These are phyloP conservation scores for Progne subis DNA, from an alignment of 2,113 vertebrate genomes.

Conservation along the genomic window DNA sequence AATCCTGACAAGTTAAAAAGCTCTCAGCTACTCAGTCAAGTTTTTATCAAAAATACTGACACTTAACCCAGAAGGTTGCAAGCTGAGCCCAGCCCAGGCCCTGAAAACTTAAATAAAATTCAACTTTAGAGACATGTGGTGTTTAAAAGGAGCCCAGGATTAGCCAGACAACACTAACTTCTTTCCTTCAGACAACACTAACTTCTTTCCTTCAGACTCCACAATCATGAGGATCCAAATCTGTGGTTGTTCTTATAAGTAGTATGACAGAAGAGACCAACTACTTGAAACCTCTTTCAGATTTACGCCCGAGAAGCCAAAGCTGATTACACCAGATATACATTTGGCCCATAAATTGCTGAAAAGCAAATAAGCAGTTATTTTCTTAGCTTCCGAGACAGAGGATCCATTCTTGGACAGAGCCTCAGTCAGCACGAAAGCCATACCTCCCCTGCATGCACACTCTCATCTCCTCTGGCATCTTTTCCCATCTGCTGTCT, in stretches of 20 bases:
- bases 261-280: neutral
- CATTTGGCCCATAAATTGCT: neutral
- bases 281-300: neutral
- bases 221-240: neutral
- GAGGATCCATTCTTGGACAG: neutral
- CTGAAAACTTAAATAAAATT: neutral
- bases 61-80: neutral
- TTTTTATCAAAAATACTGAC: neutral
- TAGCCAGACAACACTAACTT: neutral
- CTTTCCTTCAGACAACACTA: neutral
- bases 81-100: neutral
- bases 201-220: neutral
- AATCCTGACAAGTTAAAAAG: neutral
- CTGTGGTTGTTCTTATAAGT: neutral
- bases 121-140: neutral
- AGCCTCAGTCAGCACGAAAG: neutral
- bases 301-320: neutral
- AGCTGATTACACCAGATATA: neutral
- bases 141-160: neutral
- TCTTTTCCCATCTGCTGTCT: neutral
- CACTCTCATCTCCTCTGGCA: accelerated
- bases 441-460: neutral
- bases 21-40: neutral
- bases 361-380: neutral
- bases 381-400: neutral